Base-by-base conservation (phyloP, 2,888 invertebrate species). In the Linnaemya tessellans region DNA sequence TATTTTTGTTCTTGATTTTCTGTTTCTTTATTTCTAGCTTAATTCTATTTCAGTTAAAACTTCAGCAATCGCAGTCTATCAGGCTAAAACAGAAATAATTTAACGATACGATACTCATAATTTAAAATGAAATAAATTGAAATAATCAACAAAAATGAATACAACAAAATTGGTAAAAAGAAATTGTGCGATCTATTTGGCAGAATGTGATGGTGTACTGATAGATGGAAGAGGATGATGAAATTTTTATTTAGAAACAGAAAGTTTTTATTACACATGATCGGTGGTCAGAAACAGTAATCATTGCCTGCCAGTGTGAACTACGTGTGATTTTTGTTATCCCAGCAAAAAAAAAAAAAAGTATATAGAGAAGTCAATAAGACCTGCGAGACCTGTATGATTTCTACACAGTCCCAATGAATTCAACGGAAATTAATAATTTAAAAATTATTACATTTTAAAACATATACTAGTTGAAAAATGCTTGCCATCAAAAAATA, bases 41-140 rank as follows among this genome's bases (percentile, higher is more conserved):
- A 68, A 30, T 46, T 18, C 65, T 73, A 70, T 46, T 10, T 10
- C n/a, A 20, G n/a, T 30, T 68, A 20, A 62, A 83, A 71, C 65
- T 54, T 88, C 88, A 88, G 86, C 87, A 87, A 87, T 88, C 88
- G 84, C 85, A 88, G 87, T 88, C 88, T 87, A 88, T 87, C 54
- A 88, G 87, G 87, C 88, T 88, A 87, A 81, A 88, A 86, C 60
- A 80, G 13, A 67, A 80, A 65, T 49, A 68, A 51, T 60, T 49
- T 58, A 46, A 65, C 51, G 51, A 68, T 68, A 70, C 62, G 38
- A 49, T 70, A 79, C 43, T 77, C 20, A 60, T 58, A 65, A 35
- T 78, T 68, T 35, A 22, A 8, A 67, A 60, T 22, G 11, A 60
- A 58, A 46, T 11, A 77, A 58, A 58, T 46, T 46, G 1, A 20